Evolutionary conservation across 2,888 invertebrate species (phyloP), one percentile per base, ranked within the genome.

Genomic region (Hypomecis atomaria): DNA sequence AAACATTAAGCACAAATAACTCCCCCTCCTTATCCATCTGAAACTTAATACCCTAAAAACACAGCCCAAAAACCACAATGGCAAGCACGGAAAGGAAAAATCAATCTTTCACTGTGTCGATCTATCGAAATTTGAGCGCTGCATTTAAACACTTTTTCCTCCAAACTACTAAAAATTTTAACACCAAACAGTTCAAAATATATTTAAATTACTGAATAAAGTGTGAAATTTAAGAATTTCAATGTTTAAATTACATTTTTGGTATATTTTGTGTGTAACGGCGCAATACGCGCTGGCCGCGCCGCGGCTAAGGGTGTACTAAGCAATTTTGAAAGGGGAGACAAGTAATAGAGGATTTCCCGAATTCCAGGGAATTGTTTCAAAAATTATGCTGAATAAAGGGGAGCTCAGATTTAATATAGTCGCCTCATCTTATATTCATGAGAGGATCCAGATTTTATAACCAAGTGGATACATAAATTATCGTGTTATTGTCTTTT

Each of bases 211-310:
- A 65, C 67, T 65, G 59, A 60, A 42, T n/a, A 53, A 53, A 34
- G 47, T 65, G 62, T 62, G 37, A 55, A 61, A 42, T 64, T 34
- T 62, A 43, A 63, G 37, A 56, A 44, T 67, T 65, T 44, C 52
- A 49, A 42, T 64, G 49, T 45, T 40, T 58, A 56, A 66, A 66
- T 78, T 82, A 82, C 80, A 78, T 78, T 64, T 78, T 75, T 74
- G 71, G 75, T 70, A 68, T 74, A 65, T 70, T 66, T 74, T 71
- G 72, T 78, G 70, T 71, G 73, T 75, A 65, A 49, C 66, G 71
- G 81, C 79, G 85, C 83, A 71, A 75, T 61, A 84, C 89, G 90
- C 84, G 88, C 85, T 72, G 37, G 81, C 90, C 89, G 89, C 88
- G 75, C 67, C 77, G 89, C 89, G 90, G 90, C 88, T 74, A 67